These are phyloP conservation scores for Ornithorhynchus anatinus DNA, from an alignment of 2,113 vertebrate genomes.

Conservation along the genomic window DNA sequence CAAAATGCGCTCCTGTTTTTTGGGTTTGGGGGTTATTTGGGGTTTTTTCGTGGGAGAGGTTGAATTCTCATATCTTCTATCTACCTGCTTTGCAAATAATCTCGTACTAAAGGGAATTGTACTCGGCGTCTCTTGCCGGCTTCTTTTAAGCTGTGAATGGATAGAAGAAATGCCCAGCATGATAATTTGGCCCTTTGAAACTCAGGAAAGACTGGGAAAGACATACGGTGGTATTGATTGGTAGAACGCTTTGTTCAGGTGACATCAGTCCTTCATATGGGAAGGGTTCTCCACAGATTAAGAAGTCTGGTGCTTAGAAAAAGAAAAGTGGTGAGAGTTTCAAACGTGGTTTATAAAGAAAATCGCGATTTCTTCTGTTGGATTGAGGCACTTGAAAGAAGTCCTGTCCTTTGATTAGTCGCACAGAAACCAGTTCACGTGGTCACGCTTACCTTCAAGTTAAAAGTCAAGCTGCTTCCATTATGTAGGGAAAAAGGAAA, in stretches of 20 bases:
- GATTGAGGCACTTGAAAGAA: not conserved
- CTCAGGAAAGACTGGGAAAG: conserved; percentile 28
- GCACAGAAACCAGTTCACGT: conserved; percentile 16
- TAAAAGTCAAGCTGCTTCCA: not conserved
- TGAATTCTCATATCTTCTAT: conserved; percentile 51
- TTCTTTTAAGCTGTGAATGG: conserved; percentile 46
- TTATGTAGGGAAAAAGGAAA: not conserved
- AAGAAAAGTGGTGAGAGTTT: not conserved
- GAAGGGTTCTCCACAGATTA: conserved; percentile 40
- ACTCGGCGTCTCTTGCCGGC: conserved; percentile 47
- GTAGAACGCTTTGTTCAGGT: conserved; percentile 42
- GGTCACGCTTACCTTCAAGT: not conserved
- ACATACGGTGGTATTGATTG: conserved; percentile 29
- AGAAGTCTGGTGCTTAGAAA: not conserved
- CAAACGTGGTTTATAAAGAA: no score
- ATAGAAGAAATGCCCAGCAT: conserved; percentile 53
- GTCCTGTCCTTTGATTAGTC: conserved; percentile 49
- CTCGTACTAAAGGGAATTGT: conserved; percentile 39
- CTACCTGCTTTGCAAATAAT: conserved; percentile 29
- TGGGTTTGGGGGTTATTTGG: conserved; percentile 1
- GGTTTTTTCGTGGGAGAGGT: no score
- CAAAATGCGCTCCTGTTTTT: conserved; percentile 27
- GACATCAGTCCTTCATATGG: conserved; percentile 1
- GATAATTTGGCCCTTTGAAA: conserved; percentile 48
- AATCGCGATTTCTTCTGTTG: not conserved